Evolutionary conservation across 1,140 invertebrate genomes (phyloP).

Genomic region (Meloidogyne floridensis): DNA sequence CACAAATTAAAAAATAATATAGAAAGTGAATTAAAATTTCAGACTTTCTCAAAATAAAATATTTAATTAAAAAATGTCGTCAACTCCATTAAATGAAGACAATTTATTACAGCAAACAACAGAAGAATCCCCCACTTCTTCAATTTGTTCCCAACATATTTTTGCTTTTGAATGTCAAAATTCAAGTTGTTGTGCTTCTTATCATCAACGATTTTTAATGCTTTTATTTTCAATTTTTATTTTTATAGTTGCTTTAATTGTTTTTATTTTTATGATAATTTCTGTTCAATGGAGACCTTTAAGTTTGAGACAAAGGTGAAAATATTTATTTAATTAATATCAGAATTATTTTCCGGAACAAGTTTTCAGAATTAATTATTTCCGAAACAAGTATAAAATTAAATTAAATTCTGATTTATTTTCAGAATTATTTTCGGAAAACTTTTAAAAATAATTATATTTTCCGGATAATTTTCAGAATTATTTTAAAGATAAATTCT

Average conservation of each 20-base stretch:
- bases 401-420: neutral
- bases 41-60: no score
- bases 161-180: constrained; percentile 48
- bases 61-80: neutral
- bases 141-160: constrained; percentile 28
- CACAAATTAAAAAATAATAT: no score
- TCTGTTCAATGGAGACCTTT: constrained; percentile 48
- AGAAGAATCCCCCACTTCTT: neutral
- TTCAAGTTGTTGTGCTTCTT: constrained; percentile 45
- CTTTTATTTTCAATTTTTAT: constrained; percentile 45
- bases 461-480: constrained; percentile 23
- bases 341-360: no score
- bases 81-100: neutral
- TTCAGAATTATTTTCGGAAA: constrained; percentile 15
- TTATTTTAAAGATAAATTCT: constrained; percentile 14
- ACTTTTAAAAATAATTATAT: neutral
- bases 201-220: constrained; percentile 50
- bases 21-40: no score
- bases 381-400: no score
- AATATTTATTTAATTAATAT: no score
- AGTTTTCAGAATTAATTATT: no score
- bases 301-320: constrained; percentile 15
- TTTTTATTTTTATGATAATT: constrained; percentile 42
- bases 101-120: neutral
- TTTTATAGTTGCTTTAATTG: constrained; percentile 41